Base-by-base conservation (phyloP, 2,797 vertebrate genomes). In the Sternarchorhynchus goeldii region DNA sequence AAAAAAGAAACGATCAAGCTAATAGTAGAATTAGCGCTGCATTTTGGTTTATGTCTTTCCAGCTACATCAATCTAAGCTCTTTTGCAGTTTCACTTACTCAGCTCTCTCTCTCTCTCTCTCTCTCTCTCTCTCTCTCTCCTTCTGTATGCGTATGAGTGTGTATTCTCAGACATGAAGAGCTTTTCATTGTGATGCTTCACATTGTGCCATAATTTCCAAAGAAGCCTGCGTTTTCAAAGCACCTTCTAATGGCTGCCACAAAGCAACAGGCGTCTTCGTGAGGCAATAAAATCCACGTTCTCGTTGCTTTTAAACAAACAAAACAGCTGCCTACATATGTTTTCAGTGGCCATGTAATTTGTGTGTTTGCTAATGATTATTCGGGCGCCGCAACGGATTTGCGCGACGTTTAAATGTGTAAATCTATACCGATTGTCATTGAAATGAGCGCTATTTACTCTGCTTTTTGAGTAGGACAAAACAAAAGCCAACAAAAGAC, bases 351-450 rank as follows among this genome's bases (percentile, higher is more conserved):
- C 79, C 79, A 69, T 74, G 76, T 84, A 78, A 79, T 86, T 84
- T 86, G 77, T 58, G 76, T 53, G 39, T 77, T 69, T 60, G 60
- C 88, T 88, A 89, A 90, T 87, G 81, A 83, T 81, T 78, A 86
- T 86, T 80, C 86, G 87, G 65, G 65, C n/a, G 66, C 82, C 25
- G 81, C 34, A 80, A 87, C 83, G 77, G 87, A 83, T 69, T 87
- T 60, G 78, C 82, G 81, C 74, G n/a, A 31, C 50, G 62, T 68
- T 73, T 76, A 66, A 80, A 70, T 55, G 78, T 63, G 77, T 74
- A 81, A 83, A 82, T 84, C 83, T 87, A 86, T 85, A 86, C 82
- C 80, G 76, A 85, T 90, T 88, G 82, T 86, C 79, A 88, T 88
- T 81, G 79, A 85, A 89, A 88, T 90, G 80, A 85, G 84, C 73